A percentile compares a stretch with the other conserved stretches of the same genome.
Conservation (phyloP, 2,113 vertebrate genomes). For the Vidua macroura region DNA sequence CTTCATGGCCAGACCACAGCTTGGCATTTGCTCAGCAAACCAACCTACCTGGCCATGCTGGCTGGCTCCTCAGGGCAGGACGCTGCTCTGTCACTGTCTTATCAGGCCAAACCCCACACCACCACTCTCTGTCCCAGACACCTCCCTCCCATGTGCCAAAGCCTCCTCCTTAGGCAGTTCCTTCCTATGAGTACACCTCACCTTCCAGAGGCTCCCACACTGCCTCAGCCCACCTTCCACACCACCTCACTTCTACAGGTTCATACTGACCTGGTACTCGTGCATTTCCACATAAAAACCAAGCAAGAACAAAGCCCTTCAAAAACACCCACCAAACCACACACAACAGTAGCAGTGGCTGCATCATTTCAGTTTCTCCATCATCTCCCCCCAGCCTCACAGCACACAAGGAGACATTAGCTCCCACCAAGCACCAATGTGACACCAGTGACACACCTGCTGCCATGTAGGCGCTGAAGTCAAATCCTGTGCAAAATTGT, state of each 20-base stretch:
- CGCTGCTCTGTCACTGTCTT: background rate
- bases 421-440: rapidly evolving
- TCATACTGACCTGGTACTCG: background rate
- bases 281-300: background rate
- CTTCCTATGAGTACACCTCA: background rate
- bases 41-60: background rate
- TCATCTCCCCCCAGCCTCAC: background rate
- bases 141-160: background rate
- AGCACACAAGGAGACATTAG: background rate
- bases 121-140: too few species aligned
- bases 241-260: background rate
- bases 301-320: background rate
- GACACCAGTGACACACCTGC: background rate
- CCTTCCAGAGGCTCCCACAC: background rate
- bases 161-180: background rate
- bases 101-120: background rate
- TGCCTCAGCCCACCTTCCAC: background rate
- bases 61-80: background rate
- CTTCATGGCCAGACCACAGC: rapidly evolving
- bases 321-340: background rate
- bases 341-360: background rate
- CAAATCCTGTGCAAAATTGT: background rate
- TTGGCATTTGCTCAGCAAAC: background rate
- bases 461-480: background rate
- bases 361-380: background rate